Base-by-base conservation (phyloP, 2,888 invertebrate species). In the Caradrina kadenii region DNA sequence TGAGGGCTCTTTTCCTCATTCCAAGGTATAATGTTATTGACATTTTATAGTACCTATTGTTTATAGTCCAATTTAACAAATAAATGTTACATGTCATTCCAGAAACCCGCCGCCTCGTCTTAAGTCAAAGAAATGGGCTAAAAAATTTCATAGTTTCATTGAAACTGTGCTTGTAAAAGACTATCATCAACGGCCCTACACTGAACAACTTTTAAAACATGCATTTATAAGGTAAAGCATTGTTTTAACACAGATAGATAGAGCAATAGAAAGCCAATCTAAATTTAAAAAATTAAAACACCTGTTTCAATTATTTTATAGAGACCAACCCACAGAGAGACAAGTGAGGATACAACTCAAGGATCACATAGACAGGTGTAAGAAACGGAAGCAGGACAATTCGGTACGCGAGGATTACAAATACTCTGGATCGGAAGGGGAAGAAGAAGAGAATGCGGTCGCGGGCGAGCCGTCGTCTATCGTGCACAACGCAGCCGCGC, bases 131-230 rank as follows among this genome's bases (percentile, higher is more conserved):
- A 99, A 99, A 93, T 99, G 99, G 99, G 98, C 98, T 73, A 99
- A 99, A 94, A 99, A 99, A 95, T 99, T 99, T 96, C 99, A 99
- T 92, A 97, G 98, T 91, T 99, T 99, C 93, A 99, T 99, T 93
- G 99, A 99, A 95, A 99, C 99, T 87, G 99, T 99, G 89, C 96
- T 99, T 89, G 99, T 99, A 73, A 99, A 99, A 96, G 99, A 99
- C 96, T 99, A 99, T 95, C 99, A 99, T 93, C 99, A 99, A 96
- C 97, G 99, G 90, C 99, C 99, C 78, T 99, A 99, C 94, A 99
- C 99, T 83, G 99, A 99, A 94, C 98, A 99, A 93, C 97, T 99
- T 82, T 96, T 99, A 82, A 99, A 99, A 93, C 99, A 99, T 96
- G 97, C 99, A 73, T 99, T 99, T 94, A 99, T 99, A 90, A 97